Evolutionary conservation across 2,888 invertebrate genomes (phyloP).

Genomic region (Hedya salicella): DNA sequence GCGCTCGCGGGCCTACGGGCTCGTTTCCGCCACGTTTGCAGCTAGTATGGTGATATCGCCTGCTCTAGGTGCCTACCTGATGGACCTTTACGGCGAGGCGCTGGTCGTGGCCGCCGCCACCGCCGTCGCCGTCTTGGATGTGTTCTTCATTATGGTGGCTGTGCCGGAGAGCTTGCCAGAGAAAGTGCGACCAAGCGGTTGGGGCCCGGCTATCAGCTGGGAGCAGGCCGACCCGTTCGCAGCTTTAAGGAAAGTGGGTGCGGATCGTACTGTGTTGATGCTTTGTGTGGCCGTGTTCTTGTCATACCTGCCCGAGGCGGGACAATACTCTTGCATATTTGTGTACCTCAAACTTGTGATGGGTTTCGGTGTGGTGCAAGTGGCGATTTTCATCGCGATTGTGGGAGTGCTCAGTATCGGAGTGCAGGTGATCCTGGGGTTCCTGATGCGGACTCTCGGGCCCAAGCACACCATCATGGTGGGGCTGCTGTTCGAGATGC

Average conservation of each 20-base stretch:
- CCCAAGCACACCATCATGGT: slow-evolving; percentile 99
- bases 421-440: slow-evolving; percentile 95
- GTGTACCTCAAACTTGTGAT: slow-evolving; percentile 99
- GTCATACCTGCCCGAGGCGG: slow-evolving; percentile 98
- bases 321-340: slow-evolving; percentile 99
- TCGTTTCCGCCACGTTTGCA: slow-evolving; percentile 99
- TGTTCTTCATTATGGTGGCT: slow-evolving; percentile 98
- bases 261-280: slow-evolving; percentile 97
- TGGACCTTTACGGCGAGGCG: slow-evolving; percentile 92
- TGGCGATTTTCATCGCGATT: slow-evolving; percentile 98
- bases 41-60: slow-evolving; percentile 99
- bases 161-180: slow-evolving; percentile 99
- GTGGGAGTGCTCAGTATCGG: slow-evolving; percentile 98
- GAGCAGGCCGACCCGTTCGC: slow-evolving; percentile 99
- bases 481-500: slow-evolving; percentile 97
- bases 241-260: slow-evolving; percentile 95
- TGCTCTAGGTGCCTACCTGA: slow-evolving; percentile 95
- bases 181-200: slow-evolving; percentile 91
- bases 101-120: slow-evolving; percentile 98
- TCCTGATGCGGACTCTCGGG: slow-evolving; percentile 93
- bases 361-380: slow-evolving; percentile 97
- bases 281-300: slow-evolving; percentile 98
- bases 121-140: slow-evolving; percentile 97
- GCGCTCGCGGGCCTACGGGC: slow-evolving; percentile 96
- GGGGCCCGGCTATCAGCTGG: slow-evolving; percentile 97